Evolutionary conservation across 2,113 vertebrate genomes (phyloP).

Genomic region (Aspidoscelis tigris): DNA sequence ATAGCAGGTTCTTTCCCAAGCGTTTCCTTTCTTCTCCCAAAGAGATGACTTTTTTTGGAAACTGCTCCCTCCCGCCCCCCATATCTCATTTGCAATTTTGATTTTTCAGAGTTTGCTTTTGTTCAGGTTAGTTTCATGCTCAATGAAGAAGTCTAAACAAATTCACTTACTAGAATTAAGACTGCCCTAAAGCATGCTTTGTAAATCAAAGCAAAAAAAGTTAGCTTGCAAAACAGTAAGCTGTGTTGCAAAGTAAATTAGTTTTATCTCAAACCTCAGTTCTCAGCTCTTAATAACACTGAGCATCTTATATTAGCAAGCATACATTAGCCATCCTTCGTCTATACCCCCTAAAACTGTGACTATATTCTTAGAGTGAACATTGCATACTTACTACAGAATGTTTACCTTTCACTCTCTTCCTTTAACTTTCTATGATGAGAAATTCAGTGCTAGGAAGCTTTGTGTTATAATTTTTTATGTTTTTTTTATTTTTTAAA

Average conservation of each 20-base stretch:
- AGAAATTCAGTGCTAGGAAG: background rate
- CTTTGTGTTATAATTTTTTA: background rate
- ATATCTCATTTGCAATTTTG: background rate
- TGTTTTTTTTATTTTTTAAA: no score
- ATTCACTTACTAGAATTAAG: background rate
- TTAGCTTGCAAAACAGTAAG: background rate
- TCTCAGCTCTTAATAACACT: background rate
- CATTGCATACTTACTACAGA: background rate
- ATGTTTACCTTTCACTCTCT: background rate
- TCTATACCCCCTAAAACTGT: background rate
- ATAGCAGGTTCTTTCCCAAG: no score
- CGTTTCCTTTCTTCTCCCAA: background rate
- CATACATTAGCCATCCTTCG: background rate
- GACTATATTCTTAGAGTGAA: background rate
- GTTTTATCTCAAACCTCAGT: background rate
- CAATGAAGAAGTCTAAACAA: background rate
- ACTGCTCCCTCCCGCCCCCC: background rate
- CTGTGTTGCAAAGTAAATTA: background rate
- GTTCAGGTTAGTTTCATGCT: background rate
- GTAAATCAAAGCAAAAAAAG: constrained; percentile 2
- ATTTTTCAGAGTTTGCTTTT: background rate
- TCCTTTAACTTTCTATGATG: background rate
- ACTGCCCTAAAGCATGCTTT: background rate
- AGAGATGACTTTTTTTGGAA: background rate
- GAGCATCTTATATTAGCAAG: background rate